These are phyloP conservation scores for Euproctis similis DNA, from an alignment of 2,888 invertebrate genomes.

Conservation along the genomic window DNA sequence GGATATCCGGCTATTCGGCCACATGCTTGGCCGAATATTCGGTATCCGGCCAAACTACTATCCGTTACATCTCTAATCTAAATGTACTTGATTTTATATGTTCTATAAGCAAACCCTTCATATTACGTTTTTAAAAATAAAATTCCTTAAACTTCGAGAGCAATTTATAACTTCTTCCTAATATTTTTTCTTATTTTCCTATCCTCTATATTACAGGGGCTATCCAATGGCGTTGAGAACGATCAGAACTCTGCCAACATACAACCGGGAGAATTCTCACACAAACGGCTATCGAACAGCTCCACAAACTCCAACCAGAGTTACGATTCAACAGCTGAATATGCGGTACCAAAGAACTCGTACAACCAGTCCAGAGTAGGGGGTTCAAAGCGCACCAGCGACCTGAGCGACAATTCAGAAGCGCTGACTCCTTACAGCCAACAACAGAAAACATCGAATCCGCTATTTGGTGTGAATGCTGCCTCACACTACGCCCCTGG, in stretches of 20 bases:
- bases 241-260: slow-evolving; percentile 62
- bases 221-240: slow-evolving; percentile 67
- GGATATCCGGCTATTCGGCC: too few species aligned
- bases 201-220: slow-evolving; percentile 50
- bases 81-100: too few species aligned
- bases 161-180: too few species aligned
- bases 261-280: slow-evolving; percentile 46
- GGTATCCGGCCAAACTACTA: too few species aligned
- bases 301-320: slow-evolving; percentile 67
- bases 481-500: slow-evolving; percentile 67
- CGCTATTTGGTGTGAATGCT: slow-evolving; percentile 67
- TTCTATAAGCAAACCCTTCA: too few species aligned
- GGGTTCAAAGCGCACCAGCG: slow-evolving; percentile 34
- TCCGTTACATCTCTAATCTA: too few species aligned
- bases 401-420: slow-evolving; percentile 43
- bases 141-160: too few species aligned
- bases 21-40: too few species aligned
- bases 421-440: slow-evolving; percentile 31
- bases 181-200: too few species aligned
- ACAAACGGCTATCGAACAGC: slow-evolving; percentile 62
- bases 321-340: slow-evolving; percentile 62
- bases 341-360: slow-evolving; percentile 55
- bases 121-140: too few species aligned
- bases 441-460: slow-evolving; percentile 57
- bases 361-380: slow-evolving; percentile 43